Evolutionary conservation across 2,797 vertebrate genomes (phyloP), one percentile per base, ranked within the genome.

Genomic region (Cirrhinus molitorella): DNA sequence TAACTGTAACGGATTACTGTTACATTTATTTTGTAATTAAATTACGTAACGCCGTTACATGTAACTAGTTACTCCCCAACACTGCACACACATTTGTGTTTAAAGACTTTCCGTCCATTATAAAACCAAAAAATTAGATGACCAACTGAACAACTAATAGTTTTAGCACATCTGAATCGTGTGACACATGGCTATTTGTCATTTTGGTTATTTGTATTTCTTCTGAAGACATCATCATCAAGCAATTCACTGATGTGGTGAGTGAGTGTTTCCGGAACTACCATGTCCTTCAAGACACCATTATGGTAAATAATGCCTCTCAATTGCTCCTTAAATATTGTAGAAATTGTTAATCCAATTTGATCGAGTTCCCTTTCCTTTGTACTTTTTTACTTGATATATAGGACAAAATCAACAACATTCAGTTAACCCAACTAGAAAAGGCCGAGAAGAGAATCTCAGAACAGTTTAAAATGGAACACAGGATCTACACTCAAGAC

Each of bases 401-500:
- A 1, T 61, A 96, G 96, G 3, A 78, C 73, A 95, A 47, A 47
- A 4, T 47, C 45, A 14, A 5, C 4, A 91, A 89, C 57, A 91
- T 95, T 4, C 90, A 83, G 67, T 34, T 81, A 0, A 83, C 87
- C 1, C 92, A 93, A 78, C 89, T 43, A 43, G 40, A 43, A 43
- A 43, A 43, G 40, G 40, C 40, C 10, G 40, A 43, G 40, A 0
- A 43, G 40, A 43, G 40, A 43, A 43, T 43, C 40, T 43, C 40
- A 43, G 40, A 43, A 9, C 40, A 43, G 40, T 43, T 43, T 43
- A 10, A 88, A 14, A 94, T 96, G 92, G 95, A 96, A 86, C 88
- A 87, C 59, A 86, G 93, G 0, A 81, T 96, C 23, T 96, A 92
- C 87, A 95, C 94, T 85, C 95, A 95, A 80, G 95, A 96, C 70